These are phyloP conservation scores for Drosophila navojoa DNA, from an alignment of 1,140 invertebrate genomes.

Conservation along the genomic window DNA sequence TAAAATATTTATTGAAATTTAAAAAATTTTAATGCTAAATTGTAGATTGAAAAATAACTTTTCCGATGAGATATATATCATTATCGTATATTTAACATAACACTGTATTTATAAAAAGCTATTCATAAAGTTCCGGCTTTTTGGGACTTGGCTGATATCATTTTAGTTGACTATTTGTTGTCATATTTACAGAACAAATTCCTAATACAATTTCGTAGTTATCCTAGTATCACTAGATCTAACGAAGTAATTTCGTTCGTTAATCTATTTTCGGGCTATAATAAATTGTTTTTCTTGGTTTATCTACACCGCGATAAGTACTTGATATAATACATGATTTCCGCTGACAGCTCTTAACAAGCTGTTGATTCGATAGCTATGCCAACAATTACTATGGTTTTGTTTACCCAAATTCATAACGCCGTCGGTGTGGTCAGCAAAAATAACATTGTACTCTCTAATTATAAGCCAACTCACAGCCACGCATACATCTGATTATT, in stretches of 20 bases:
- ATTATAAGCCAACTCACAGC: not conserved
- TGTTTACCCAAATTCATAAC: slow-evolving; percentile 9
- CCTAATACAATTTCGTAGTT: not conserved
- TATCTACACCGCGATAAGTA: slow-evolving; percentile 20
- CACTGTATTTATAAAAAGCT: no score
- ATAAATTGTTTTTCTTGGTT: not conserved
- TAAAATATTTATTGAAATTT: no score
- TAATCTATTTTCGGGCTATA: not conserved
- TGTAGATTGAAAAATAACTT: no score
- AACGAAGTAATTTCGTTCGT: not conserved
- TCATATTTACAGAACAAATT: no score
- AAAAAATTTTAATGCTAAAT: no score
- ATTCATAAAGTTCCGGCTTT: not conserved
- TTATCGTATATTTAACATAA: no score
- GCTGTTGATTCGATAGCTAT: not conserved
- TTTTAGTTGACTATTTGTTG: no score
- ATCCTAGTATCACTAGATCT: not conserved
- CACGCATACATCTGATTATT: no score
- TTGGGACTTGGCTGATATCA: no score
- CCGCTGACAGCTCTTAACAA: not conserved
- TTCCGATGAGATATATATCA: no score
- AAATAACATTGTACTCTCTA: slow-evolving; percentile 17
- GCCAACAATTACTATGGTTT: slow-evolving; percentile 12
- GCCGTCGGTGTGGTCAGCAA: slow-evolving; percentile 3
- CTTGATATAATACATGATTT: slow-evolving; percentile 10